Evolutionary conservation across 2,888 invertebrate genomes (phyloP), one percentile per base, ranked within the genome.

Genomic region (Zeuzera pyrina): DNA sequence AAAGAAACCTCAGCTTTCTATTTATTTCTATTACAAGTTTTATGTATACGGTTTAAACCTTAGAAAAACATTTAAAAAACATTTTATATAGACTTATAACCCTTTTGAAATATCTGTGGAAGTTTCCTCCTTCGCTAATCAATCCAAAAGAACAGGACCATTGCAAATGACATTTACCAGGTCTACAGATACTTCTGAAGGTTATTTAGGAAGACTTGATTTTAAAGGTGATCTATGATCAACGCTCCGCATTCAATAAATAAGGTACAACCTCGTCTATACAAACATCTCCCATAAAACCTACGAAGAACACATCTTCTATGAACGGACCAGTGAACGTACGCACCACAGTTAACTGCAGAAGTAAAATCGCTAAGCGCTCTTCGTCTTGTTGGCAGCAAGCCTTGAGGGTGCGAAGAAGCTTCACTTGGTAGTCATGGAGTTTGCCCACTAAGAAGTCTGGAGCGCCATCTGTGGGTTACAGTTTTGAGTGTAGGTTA

Each of bases 241-340:
- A 52, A 13, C 71, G 67, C 27, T 72, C 74, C 2, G 68, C 67
- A 12, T 71, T 91, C 47, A 98, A 86, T 59, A 98, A 91, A 54
- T 92, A 95, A 15, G 97, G 97, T 69, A 98, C 93, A 48, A 98
- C 93, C 59, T 93, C 94, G 60, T 98, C 96, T 38, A 98, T 96
- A 77, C 95, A 94, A 50, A 98, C 93, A 67, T 92, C 93, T 3
- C 96, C 97, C 29, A 96, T 90, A 39, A 97, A 87, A 30, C 93
- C 94, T 2, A 94, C 91, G 62, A 97, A 97, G 85, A 97, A 97
- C 33, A 97, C 86, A 59, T 97, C 96, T 69, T 97, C 97, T 32
- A 97, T 84, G 39, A 93, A 87, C 8, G 89, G 78, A 2, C 92
- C 90, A 34, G 91, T 88, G 61, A 92, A 89, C 45, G 89, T 87